Evolutionary conservation across 2,888 invertebrate species (phyloP).

Genomic region (Xanthorhoe spadicearia): DNA sequence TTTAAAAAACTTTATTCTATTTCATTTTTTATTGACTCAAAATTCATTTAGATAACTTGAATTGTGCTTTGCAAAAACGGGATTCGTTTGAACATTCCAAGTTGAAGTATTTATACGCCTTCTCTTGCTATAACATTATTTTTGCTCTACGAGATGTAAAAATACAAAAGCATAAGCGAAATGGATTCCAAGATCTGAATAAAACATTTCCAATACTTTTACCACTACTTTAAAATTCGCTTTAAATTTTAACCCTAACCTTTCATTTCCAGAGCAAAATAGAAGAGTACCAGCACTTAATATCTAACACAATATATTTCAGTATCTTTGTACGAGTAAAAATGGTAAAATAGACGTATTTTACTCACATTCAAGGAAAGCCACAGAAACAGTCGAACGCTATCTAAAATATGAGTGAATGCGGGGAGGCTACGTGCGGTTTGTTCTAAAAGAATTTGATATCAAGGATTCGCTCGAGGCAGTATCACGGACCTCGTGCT

Average conservation of each 20-base stretch:
- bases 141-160: constrained; percentile 15
- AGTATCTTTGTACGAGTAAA: constrained; percentile 57
- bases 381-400: constrained; percentile 72
- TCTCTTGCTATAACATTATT: not conserved
- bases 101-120: not conserved
- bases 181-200: constrained; percentile 25
- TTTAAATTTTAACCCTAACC: constrained; percentile 35
- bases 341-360: constrained; percentile 70
- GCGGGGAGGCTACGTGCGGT: constrained; percentile 71
- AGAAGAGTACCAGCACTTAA: constrained; percentile 50
- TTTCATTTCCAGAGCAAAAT: constrained; percentile 47
- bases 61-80: too few species aligned
- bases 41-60: too few species aligned
- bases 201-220: constrained; percentile 29
- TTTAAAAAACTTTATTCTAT: too few species aligned
- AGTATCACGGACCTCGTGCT: constrained; percentile 49
- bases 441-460: constrained; percentile 79
- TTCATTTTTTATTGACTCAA: too few species aligned
- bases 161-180: constrained; percentile 17
- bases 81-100: too few species aligned
- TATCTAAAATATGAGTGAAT: constrained; percentile 80
- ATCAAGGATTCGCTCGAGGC: constrained; percentile 72
- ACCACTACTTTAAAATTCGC: constrained; percentile 13
- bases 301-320: constrained; percentile 56
- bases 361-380: constrained; percentile 68